Evolutionary conservation across 2,797 vertebrate species (phyloP).

Genomic region (Anguilla megastoma): DNA sequence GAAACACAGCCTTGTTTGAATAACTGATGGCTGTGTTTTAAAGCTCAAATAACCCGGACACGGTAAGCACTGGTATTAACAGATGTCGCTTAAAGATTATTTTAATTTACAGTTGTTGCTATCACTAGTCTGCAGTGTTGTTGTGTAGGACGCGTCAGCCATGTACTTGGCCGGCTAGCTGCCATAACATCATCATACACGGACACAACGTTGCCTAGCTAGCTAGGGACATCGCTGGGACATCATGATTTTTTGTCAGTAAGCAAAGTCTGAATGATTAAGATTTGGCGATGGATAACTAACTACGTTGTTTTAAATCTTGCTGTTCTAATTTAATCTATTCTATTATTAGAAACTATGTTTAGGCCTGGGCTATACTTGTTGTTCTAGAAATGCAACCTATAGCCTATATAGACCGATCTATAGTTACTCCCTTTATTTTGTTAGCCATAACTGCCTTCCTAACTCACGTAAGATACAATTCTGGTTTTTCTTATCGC

Average conservation of each 20-base stretch:
- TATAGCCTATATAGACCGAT: background rate
- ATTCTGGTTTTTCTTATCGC: no score
- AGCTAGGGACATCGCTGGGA: background rate
- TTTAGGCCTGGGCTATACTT: background rate
- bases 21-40: slow-evolving; percentile 29
- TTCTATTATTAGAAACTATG: background rate
- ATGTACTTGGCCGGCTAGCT: slow-evolving; percentile 37
- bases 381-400: background rate
- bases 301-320: background rate
- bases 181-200: slow-evolving; percentile 37
- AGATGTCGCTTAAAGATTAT: background rate
- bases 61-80: slow-evolving; percentile 31
- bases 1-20: slow-evolving; percentile 18
- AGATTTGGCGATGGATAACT: background rate
- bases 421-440: background rate
- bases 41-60: slow-evolving; percentile 31
- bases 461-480: no score
- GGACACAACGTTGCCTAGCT: background rate
- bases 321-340: background rate
- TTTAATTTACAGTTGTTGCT: background rate
- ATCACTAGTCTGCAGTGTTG: background rate
- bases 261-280: background rate
- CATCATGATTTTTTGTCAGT: background rate
- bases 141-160: background rate
- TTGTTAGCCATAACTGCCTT: background rate